Conservation (phyloP, 1,140 invertebrate genomes). For the Eriosoma lanigerum region DNA sequence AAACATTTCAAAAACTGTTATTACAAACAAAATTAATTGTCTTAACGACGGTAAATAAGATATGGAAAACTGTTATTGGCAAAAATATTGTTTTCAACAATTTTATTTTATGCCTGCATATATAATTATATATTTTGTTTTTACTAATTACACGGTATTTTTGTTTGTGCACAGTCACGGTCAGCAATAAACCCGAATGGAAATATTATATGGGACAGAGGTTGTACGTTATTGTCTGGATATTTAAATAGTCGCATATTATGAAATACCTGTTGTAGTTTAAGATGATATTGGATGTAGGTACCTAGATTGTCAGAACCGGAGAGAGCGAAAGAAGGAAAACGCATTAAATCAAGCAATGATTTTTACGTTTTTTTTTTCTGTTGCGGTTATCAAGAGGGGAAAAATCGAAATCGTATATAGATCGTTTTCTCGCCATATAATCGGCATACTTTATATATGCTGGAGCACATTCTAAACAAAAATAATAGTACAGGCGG, state of each 20-base stretch:
- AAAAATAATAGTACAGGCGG: slow-evolving; percentile 12
- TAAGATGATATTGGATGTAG: too few species aligned
- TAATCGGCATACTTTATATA: background rate
- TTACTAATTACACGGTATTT: background rate
- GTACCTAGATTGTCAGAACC: background rate
- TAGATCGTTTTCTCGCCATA: slow-evolving; percentile 2
- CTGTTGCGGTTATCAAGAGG: too few species aligned
- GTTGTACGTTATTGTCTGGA: background rate
- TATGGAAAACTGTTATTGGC: background rate
- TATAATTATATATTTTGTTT: background rate
- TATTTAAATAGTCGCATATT: slow-evolving; percentile 11
- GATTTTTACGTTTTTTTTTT: background rate
- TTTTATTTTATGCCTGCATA: background rate
- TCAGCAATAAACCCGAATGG: background rate
- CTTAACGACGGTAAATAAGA: background rate
- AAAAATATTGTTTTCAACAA: background rate
- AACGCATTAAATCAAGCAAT: background rate
- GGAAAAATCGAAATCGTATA: background rate
- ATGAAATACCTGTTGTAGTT: too few species aligned
- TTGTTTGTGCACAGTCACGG: background rate
- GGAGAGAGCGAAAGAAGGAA: slow-evolving; percentile 22
- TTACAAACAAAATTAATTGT: slow-evolving; percentile 1
- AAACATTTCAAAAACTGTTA: background rate
- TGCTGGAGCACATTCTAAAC: background rate
- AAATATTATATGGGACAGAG: background rate